phyloP scores from a whole-genome alignment of 2,113 vertebrate species.

The Arvicanthis niloticus region DNA sequence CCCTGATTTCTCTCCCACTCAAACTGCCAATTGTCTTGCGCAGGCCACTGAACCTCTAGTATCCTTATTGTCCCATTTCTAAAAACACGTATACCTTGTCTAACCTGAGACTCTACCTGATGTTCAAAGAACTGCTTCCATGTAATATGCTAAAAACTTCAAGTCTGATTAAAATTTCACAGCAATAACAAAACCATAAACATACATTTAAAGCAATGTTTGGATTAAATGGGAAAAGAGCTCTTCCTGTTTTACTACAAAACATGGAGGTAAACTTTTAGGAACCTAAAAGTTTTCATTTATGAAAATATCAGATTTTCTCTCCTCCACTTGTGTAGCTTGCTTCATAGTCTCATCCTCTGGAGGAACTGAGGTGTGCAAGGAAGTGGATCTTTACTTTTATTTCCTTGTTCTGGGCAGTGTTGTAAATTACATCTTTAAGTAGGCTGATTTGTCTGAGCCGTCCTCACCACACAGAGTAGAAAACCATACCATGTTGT shows the following conservation, averaged over 20 bases:
- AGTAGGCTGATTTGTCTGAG: background rate
- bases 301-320: constrained; percentile 20
- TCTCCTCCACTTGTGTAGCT: background rate
- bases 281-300: background rate
- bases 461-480: constrained; percentile 51
- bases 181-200: background rate
- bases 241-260: background rate
- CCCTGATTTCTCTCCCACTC: background rate
- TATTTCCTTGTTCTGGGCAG: constrained; percentile 38
- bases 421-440: constrained; percentile 65
- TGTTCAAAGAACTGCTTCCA: background rate
- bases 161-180: constrained; percentile 40
- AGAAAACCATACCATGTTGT: constrained; percentile 74
- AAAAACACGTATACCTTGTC: background rate
- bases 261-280: background rate
- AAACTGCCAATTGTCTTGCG: background rate
- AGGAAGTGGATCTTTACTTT: constrained; percentile 52
- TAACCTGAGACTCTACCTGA: background rate
- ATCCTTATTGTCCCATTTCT: background rate
- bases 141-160: constrained; percentile 1
- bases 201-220: background rate
- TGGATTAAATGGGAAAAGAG: background rate
- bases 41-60: background rate
- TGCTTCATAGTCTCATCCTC: background rate
- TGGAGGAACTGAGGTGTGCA: background rate